Base-by-base conservation (phyloP, 2,113 vertebrate genomes). In the Antechinus stuartii region DNA sequence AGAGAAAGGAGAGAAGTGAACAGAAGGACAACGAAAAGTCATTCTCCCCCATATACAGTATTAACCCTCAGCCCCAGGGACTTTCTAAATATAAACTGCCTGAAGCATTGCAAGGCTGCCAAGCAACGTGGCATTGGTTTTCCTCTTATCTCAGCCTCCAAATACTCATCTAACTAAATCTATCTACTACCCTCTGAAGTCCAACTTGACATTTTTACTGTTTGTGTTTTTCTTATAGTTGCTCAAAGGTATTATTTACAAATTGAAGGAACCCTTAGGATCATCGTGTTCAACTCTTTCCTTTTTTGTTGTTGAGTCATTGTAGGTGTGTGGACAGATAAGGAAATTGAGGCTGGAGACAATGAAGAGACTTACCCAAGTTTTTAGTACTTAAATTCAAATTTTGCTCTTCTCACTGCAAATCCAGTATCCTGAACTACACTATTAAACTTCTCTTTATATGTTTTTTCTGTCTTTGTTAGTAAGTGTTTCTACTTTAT, bases 71-170 rank as follows among this genome's bases (percentile, higher is more conserved):
- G 96, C 94, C 90, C 14, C 95, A 94, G 89, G 93, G 97, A 98
- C 93, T 89, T 97, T 47, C 98, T 98, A 98, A 98, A 98, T 98
- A 97, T 98, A 98, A 96, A 96, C 91, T 96, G 89, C 92, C 53
- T 68, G 56, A 50, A 56, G 90, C 0, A 0, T 84, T 55, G 55
- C 35, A 90, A 27, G 68, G 90, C 95, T 97, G 95, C 93, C 57
- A 97, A 92, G 56, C 52, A 90, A 25, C 91, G 25, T 0, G 0
- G 95, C 95, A 57, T 91, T 95, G 94, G 94, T 90, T 89, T 97
- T 89, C 96, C 76, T 49, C 68, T 56, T 19, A 57, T 10, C n/a
- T 84, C 47, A 92, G 90, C 4, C 76, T 46, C 54, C 50, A 90
- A 90, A 91, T 0, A 8, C 25, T 91, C 76, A 2, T 19, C 11